Evolutionary conservation across 2,888 invertebrate species (phyloP).

Genomic region (Caenorhabditis japonica): DNA sequence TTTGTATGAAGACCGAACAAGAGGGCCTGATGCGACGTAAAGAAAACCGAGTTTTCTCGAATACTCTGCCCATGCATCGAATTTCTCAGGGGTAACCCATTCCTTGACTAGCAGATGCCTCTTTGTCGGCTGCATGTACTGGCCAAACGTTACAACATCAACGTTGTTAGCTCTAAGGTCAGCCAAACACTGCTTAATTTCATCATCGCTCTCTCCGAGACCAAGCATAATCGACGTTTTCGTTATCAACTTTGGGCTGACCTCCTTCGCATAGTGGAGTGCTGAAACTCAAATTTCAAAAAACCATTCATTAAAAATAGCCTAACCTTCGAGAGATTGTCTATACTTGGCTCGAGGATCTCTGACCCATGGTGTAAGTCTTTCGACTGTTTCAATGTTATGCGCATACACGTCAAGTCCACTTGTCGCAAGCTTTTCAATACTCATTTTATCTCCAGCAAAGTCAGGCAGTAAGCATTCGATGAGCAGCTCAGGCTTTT

Average conservation of each 20-base stretch:
- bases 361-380: slow-evolving; percentile 82
- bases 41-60: slow-evolving; percentile 87
- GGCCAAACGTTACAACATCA: slow-evolving; percentile 95
- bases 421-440: slow-evolving; percentile 78
- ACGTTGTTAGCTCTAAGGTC: slow-evolving; percentile 82
- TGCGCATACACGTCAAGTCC: slow-evolving; percentile 97
- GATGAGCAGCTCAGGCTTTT: slow-evolving; percentile 87
- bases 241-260: slow-evolving; percentile 88
- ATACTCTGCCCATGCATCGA: slow-evolving; percentile 72
- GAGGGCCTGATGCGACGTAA: slow-evolving; percentile 96
- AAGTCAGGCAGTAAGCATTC: slow-evolving; percentile 98
- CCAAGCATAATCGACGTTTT: slow-evolving; percentile 99
- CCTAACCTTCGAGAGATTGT: slow-evolving; percentile 89
- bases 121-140: slow-evolving; percentile 99
- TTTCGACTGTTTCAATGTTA: slow-evolving; percentile 90
- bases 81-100: slow-evolving; percentile 93
- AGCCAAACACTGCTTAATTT: slow-evolving; percentile 78
- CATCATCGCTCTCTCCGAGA: slow-evolving; percentile 88
- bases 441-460: slow-evolving; percentile 85
- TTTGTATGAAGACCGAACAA: slow-evolving; percentile 95
- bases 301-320: slow-evolving; percentile 69
- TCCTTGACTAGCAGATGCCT: slow-evolving; percentile 87
- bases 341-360: slow-evolving; percentile 91
- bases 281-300: slow-evolving; percentile 17
- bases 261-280: slow-evolving; percentile 81